Evolutionary conservation across 2,113 vertebrate genomes (phyloP).

Genomic region (Sprattus sprattus): DNA sequence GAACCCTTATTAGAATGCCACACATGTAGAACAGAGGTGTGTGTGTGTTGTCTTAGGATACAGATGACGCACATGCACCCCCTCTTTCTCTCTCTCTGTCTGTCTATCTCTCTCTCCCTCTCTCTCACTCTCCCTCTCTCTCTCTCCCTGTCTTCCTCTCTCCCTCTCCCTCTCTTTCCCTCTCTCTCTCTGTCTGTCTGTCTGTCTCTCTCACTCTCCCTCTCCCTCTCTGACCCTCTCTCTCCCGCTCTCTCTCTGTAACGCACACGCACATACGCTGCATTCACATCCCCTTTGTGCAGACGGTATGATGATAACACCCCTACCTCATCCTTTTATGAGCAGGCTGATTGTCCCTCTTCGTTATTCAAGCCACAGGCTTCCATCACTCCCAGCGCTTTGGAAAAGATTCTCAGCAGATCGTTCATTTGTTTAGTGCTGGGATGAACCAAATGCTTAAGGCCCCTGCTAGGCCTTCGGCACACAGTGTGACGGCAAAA

Average conservation of each 20-base stretch:
- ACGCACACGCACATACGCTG: conserved; percentile 12
- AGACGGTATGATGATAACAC: conserved; percentile 25
- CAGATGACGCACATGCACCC: background rate
- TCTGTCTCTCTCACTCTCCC: too few species aligned
- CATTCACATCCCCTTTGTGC: background rate
- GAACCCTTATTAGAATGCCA: background rate
- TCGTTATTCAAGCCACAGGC: conserved; percentile 29
- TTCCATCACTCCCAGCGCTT: conserved; percentile 32
- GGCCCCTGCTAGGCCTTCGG: conserved; percentile 23
- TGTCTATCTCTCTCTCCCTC: background rate
- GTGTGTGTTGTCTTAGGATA: background rate
- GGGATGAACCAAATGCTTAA: conserved; percentile 52
- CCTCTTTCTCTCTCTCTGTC: too few species aligned
- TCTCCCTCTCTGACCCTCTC: background rate
- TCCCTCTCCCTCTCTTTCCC: background rate
- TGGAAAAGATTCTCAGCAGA: conserved; percentile 45
- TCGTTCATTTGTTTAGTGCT: conserved; percentile 54
- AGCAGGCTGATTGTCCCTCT: conserved; percentile 33
- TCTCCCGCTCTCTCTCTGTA: background rate
- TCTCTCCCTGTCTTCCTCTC: background rate
- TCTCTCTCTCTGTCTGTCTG: too few species aligned
- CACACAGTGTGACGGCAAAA: background rate
- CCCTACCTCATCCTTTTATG: conserved; percentile 47
- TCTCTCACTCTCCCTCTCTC: too few species aligned
- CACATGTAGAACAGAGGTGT: background rate